phyloP scores from a whole-genome alignment of 2,888 invertebrate genomes.

The Dryobota labecula region DNA sequence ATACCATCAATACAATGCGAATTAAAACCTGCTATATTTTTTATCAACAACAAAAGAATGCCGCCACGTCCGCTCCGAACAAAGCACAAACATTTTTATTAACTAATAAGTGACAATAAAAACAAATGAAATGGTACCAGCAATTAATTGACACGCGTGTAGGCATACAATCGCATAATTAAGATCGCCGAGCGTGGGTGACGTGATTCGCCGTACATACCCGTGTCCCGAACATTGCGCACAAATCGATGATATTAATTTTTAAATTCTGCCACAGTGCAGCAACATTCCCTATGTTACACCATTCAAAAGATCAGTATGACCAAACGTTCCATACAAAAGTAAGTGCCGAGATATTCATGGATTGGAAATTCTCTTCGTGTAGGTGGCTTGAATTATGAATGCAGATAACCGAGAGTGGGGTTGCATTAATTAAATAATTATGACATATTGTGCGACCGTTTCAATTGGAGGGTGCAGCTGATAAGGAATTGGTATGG shows the following conservation, averaged over 20 bases:
- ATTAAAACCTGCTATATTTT: slow-evolving; percentile 41
- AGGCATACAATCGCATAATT: slow-evolving; percentile 80
- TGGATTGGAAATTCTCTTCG: slow-evolving; percentile 60
- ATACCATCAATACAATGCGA: slow-evolving; percentile 32
- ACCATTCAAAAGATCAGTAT: slow-evolving; percentile 30
- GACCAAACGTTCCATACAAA: slow-evolving; percentile 25
- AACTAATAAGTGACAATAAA: slow-evolving; percentile 66
- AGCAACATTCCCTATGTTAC: slow-evolving; percentile 16
- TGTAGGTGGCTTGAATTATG: slow-evolving; percentile 82
- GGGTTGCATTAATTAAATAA: slow-evolving; percentile 89
- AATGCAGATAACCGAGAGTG: slow-evolving; percentile 79
- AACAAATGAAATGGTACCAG: slow-evolving; percentile 66
- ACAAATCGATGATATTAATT: slow-evolving; percentile 72
- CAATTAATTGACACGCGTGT: slow-evolving; percentile 80
- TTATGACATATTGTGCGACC: slow-evolving; percentile 89
- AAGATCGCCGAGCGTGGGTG: slow-evolving; percentile 79
- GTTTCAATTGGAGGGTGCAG: slow-evolving; percentile 83
- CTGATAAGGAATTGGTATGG: slow-evolving; percentile 81
- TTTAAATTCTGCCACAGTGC: slow-evolving; percentile 68
- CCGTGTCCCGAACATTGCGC: slow-evolving; percentile 52
- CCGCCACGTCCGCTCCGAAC: slow-evolving; percentile 42
- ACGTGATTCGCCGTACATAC: slow-evolving; percentile 67
- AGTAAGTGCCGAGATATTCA: slow-evolving; percentile 46
- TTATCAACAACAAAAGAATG: slow-evolving; percentile 43
- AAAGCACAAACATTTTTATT: slow-evolving; percentile 65